Conservation (phyloP, 2,797 vertebrate species). For the Ctenopoma multispine region DNA sequence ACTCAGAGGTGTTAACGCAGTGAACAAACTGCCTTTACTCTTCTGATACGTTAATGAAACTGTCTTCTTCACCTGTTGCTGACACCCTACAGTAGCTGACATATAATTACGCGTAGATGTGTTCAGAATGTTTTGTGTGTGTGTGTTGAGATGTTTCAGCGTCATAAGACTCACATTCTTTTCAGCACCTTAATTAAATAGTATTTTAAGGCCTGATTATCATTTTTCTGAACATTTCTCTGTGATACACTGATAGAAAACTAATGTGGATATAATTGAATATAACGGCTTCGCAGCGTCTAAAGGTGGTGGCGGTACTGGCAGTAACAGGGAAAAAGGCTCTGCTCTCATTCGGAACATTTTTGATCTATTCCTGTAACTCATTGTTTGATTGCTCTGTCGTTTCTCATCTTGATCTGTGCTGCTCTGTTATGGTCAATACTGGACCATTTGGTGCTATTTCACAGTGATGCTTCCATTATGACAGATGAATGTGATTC, state of each 20-base stretch:
- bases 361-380: slow-evolving; percentile 59
- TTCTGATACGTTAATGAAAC: slow-evolving; percentile 24
- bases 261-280: slow-evolving; percentile 49
- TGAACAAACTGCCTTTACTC: slow-evolving; percentile 12
- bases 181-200: slow-evolving; percentile 18
- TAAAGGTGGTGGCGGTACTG: slow-evolving; percentile 30
- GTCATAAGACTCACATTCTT: not conserved
- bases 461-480: slow-evolving; percentile 67
- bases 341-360: slow-evolving; percentile 53
- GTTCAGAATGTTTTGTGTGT: slow-evolving; percentile 15
- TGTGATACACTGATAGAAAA: slow-evolving; percentile 30
- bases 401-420: slow-evolving; percentile 69
- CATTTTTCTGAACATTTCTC: slow-evolving; percentile 8
- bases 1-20: slow-evolving; percentile 33
- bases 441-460: slow-evolving; percentile 66
- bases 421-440: slow-evolving; percentile 61
- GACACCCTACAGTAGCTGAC: slow-evolving; percentile 21
- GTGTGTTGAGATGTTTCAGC: slow-evolving; percentile 12
- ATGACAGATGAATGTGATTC: slow-evolving; percentile 64
- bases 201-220: slow-evolving; percentile 15
- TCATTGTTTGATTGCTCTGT: slow-evolving; percentile 68
- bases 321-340: slow-evolving; percentile 45
- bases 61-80: slow-evolving; percentile 25
- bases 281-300: slow-evolving; percentile 38
- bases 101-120: slow-evolving; percentile 14